These are phyloP conservation scores for Nomada ferruginata DNA, from an alignment of 2,888 invertebrate species.

Conservation along the genomic window DNA sequence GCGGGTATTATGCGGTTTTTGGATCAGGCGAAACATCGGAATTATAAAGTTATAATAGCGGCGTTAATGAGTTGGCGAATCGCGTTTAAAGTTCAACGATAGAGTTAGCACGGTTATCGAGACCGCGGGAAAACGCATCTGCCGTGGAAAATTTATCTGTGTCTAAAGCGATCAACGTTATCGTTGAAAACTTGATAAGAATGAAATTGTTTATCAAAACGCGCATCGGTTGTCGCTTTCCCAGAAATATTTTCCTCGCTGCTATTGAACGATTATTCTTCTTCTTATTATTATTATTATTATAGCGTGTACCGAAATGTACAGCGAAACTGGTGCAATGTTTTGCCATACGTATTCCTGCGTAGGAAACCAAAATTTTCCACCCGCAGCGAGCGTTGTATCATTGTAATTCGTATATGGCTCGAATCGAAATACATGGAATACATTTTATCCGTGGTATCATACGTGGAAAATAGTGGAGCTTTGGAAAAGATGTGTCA, in stretches of 20 bases:
- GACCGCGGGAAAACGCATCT: slow-evolving; percentile 16
- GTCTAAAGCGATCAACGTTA: background rate
- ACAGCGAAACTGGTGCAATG: background rate
- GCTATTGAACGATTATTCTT: background rate
- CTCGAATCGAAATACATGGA: slow-evolving; percentile 10
- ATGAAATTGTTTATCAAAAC: background rate
- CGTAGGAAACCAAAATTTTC: background rate
- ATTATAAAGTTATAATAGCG: slow-evolving; percentile 23
- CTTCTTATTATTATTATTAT: background rate
- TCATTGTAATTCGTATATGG: background rate
- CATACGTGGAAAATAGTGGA: background rate
- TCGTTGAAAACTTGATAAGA: background rate
- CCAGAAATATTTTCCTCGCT: background rate
- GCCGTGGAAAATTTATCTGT: background rate
- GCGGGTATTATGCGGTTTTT: slow-evolving; percentile 6
- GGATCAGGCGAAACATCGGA: background rate
- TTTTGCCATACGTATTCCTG: background rate
- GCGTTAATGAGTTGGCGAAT: slow-evolving; percentile 24
- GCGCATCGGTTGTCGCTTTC: background rate
- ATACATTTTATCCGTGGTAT: slow-evolving; percentile 16
- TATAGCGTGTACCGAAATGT: too few relatives aligned
- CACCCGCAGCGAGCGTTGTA: background rate
- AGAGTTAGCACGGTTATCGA: background rate
- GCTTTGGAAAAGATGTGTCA: slow-evolving; percentile 16
- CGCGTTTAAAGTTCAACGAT: slow-evolving; percentile 6